A percentile compares a stretch with the other conserved stretches of the same genome.
Conservation (phyloP, 2,113 vertebrate genomes). For the Laticauda colubrina region DNA sequence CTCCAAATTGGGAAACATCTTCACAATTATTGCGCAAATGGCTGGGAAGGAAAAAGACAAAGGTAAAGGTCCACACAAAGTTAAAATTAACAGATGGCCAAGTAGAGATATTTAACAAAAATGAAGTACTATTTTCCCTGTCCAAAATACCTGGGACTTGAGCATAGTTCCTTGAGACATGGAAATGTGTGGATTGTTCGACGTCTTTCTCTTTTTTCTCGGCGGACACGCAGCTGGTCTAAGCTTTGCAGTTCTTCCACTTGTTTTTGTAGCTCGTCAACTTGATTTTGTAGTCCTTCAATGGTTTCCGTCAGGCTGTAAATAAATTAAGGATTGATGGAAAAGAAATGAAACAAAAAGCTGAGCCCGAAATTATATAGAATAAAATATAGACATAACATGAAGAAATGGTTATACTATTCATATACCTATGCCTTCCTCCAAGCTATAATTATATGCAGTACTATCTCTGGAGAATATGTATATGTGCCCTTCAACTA, state of each 20-base stretch:
- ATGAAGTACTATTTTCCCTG: not conserved
- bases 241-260: conserved; percentile 87
- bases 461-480: not conserved
- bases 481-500: not conserved
- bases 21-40: not conserved
- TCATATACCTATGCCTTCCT: not conserved
- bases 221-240: conserved; percentile 84
- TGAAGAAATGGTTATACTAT: not conserved
- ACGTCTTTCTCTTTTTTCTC: conserved; percentile 88
- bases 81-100: not conserved
- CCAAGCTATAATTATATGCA: not conserved
- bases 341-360: not conserved
- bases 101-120: not conserved
- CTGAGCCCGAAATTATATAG: not conserved
- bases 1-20: not conserved
- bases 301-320: conserved; percentile 87
- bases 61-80: not conserved
- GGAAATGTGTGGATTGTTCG: conserved; percentile 94
- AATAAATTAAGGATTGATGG: conserved; percentile 2
- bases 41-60: not conserved
- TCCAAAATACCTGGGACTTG: conserved; percentile 78
- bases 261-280: conserved; percentile 87
- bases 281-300: conserved; percentile 87
- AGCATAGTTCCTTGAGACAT: conserved; percentile 91
- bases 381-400: not conserved